Evolutionary conservation across 2,113 vertebrate genomes (phyloP).

Genomic region (Aplodontia rufa): DNA sequence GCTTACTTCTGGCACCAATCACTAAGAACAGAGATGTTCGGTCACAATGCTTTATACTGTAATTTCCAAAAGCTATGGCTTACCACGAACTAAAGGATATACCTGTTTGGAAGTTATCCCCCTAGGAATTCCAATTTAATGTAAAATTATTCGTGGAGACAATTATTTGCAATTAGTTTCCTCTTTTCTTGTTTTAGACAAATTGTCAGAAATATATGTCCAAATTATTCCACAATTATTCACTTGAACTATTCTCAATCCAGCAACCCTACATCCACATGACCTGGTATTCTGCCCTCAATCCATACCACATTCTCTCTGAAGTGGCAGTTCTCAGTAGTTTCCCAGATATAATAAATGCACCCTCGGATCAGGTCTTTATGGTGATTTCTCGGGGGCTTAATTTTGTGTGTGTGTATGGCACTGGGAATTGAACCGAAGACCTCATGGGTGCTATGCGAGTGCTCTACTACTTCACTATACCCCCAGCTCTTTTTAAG

Average conservation of each 20-base stretch:
- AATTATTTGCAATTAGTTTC: background rate
- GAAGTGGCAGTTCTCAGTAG: background rate
- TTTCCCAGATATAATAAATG: background rate
- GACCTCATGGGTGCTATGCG: background rate
- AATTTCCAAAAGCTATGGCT: background rate
- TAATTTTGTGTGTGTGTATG: background rate
- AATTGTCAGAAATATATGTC: background rate
- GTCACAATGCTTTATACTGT: background rate
- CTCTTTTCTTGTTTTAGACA: slow-evolving; percentile 1
- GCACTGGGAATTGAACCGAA: background rate
- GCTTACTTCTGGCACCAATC: too few relatives aligned
- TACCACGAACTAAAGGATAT: background rate
- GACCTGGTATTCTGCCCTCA: too few relatives aligned
- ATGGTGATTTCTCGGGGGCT: background rate
- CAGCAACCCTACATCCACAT: background rate
- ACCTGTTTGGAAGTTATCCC: background rate
- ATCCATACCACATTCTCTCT: background rate
- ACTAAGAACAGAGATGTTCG: background rate
- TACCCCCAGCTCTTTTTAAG: background rate
- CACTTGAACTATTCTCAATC: background rate
- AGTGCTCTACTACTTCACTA: background rate
- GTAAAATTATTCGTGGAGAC: background rate
- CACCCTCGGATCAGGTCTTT: background rate
- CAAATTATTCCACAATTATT: background rate
- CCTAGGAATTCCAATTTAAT: background rate